Evolutionary conservation across 1,140 invertebrate genomes (phyloP).

Genomic region (Aphaenogaster floridana): DNA sequence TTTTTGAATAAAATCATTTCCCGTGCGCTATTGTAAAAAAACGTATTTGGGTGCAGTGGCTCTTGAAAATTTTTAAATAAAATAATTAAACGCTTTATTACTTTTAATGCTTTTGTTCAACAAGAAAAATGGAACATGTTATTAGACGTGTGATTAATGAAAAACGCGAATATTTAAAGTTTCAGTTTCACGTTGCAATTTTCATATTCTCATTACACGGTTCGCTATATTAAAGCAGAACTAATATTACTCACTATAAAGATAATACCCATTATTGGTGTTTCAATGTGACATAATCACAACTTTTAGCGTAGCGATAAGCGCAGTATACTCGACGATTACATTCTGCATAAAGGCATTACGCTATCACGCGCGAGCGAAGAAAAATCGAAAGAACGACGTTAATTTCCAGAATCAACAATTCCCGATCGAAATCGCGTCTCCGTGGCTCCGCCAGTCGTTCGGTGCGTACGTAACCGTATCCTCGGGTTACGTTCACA

Average conservation of each 20-base stretch:
- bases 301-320: neutral
- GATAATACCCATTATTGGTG: constrained; percentile 18
- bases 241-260: constrained; percentile 36
- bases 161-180: neutral
- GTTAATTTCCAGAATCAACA: constrained; percentile 43
- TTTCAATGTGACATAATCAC: constrained; percentile 5
- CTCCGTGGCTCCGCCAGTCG: constrained; percentile 11
- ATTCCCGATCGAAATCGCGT: constrained; percentile 24
- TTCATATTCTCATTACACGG: neutral
- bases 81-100: neutral
- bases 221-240: constrained; percentile 12
- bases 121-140: neutral
- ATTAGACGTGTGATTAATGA: neutral
- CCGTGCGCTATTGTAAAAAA: neutral
- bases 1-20: neutral
- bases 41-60: neutral
- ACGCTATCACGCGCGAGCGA: neutral
- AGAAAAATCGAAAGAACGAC: constrained; percentile 10
- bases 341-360: neutral
- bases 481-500: constrained; percentile 16
- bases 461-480: constrained; percentile 48
- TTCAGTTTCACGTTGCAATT: neutral
- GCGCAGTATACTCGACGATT: neutral
- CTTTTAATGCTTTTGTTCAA: neutral
- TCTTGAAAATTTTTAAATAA: neutral